These are phyloP conservation scores for Pocillopora verrucosa DNA, from an alignment of 64 coral and sea anemone species.

Conservation along the genomic window DNA sequence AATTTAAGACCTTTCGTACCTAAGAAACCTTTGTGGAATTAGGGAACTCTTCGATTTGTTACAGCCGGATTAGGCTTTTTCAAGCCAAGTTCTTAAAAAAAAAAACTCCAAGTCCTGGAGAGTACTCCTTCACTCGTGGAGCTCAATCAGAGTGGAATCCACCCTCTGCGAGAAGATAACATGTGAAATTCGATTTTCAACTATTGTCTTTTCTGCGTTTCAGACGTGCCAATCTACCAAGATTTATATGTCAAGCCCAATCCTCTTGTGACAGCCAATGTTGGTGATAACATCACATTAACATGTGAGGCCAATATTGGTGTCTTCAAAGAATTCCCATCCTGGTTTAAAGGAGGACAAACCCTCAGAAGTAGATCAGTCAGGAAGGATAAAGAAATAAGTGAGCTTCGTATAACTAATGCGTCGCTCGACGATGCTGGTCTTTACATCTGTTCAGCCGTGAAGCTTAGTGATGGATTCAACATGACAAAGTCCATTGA, in stretches of 20 bases:
- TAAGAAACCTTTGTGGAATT: too few relatives aligned
- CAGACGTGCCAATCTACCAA: neutral
- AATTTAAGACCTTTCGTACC: too few relatives aligned
- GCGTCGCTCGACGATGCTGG: neutral
- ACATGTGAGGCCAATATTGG: neutral
- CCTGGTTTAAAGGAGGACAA: neutral
- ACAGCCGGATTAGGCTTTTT: too few relatives aligned
- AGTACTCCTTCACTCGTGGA: too few relatives aligned
- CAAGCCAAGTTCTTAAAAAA: too few relatives aligned
- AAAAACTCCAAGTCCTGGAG: too few relatives aligned
- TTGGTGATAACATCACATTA: neutral
- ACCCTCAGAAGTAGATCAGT: neutral
- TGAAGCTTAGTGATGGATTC: neutral
- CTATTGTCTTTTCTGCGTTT: neutral
- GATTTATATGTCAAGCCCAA: neutral
- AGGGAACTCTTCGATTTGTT: too few relatives aligned
- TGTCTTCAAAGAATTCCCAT: neutral
- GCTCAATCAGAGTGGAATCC: too few relatives aligned
- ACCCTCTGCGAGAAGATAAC: neutral
- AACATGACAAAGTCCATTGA: neutral
- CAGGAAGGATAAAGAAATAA: neutral
- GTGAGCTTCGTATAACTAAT: slow-evolving; percentile 1
- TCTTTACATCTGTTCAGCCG: slow-evolving; percentile 15
- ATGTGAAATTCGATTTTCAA: neutral
- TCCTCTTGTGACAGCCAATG: neutral